Evolutionary conservation across 2,888 invertebrate genomes (phyloP), one percentile per base, ranked within the genome.

Genomic region (Pyrgus malvae): DNA sequence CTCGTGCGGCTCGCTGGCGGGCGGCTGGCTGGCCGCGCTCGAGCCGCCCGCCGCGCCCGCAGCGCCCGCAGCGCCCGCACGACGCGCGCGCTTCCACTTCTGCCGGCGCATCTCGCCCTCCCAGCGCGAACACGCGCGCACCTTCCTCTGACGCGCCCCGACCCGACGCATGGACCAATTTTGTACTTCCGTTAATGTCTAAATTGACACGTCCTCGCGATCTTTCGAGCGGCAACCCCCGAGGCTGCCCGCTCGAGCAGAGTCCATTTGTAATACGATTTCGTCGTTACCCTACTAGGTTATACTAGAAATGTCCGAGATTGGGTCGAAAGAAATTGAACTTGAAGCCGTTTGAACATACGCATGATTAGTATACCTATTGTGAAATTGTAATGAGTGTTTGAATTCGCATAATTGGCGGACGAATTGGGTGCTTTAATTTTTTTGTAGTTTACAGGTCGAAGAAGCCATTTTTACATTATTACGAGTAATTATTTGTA

Each of bases 401-500:
- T 61, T 60, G 55, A 69, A 74, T 70, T 72, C 68, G 78, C 74
- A 77, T 76, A 77, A 76, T 78, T 78, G 78, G 73, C 79, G 79
- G 77, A 77, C 79, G 77, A 75, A 78, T 80, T 80, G 79, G 82
- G 83, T 87, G 87, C 84, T 87, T 84, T 82, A 78, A 75, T 67
- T 83, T 80, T 80, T 78, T 80, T 77, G 72, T 82, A 78, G 78
- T 77, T 74, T 73, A 80, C 74, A 73, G 75, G 74, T 75, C 72
- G 66, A 69, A 67, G 65, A 70, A 72, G 73, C 76, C 72, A 65
- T 76, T 77, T 49, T 76, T 74, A 72, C 72, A 65, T 66, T 67
- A 70, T 65, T 68, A 72, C 66, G 65, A 70, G 71, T 69, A 68
- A 59, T 67, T 68, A 70, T 72, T 65, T 70, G 65, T 64, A 67